Percentiles rank a stretch among this genome's conserved stretches.
These are phyloP conservation scores for Pempheris klunzingeri DNA, from an alignment of 2,797 vertebrate genomes.

Conservation along the genomic window DNA sequence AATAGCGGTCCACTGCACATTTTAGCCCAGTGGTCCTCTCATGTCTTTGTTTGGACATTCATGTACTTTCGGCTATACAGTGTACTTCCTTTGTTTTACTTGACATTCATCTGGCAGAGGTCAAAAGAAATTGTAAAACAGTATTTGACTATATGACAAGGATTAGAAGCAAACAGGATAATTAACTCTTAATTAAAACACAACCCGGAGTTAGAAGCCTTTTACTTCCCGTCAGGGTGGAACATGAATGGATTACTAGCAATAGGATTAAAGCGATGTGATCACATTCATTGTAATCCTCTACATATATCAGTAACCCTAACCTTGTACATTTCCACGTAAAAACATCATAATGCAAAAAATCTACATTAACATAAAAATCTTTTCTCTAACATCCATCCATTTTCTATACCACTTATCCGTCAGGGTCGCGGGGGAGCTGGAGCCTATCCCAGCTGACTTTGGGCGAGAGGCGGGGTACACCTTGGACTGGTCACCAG, in stretches of 20 bases:
- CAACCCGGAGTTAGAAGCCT: slow-evolving; percentile 11
- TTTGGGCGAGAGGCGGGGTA: too few relatives aligned
- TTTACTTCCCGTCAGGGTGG: slow-evolving; percentile 8
- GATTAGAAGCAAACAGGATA: slow-evolving; percentile 18
- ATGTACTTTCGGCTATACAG: not conserved
- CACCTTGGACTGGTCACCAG: too few relatives aligned
- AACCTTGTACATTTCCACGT: not conserved
- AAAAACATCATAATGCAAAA: not conserved
- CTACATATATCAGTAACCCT: slow-evolving; percentile 12
- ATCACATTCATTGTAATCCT: slow-evolving; percentile 10
- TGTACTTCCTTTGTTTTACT: not conserved
- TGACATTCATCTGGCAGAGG: not conserved
- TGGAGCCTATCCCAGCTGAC: too few relatives aligned
- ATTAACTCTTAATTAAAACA: slow-evolving; percentile 40
- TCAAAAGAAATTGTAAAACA: not conserved
- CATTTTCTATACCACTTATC: too few relatives aligned
- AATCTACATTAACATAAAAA: too few relatives aligned
- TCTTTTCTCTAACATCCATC: too few relatives aligned
- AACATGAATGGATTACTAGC: slow-evolving; percentile 18
- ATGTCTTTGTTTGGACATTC: not conserved
- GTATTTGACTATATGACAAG: not conserved
- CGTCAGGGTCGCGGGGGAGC: too few relatives aligned
- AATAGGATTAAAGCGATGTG: slow-evolving; percentile 19
- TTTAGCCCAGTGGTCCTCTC: not conserved
- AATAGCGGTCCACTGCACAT: not conserved